phyloP scores from a whole-genome alignment of 2,888 invertebrate species.

The Dinocampus coccinellae region DNA sequence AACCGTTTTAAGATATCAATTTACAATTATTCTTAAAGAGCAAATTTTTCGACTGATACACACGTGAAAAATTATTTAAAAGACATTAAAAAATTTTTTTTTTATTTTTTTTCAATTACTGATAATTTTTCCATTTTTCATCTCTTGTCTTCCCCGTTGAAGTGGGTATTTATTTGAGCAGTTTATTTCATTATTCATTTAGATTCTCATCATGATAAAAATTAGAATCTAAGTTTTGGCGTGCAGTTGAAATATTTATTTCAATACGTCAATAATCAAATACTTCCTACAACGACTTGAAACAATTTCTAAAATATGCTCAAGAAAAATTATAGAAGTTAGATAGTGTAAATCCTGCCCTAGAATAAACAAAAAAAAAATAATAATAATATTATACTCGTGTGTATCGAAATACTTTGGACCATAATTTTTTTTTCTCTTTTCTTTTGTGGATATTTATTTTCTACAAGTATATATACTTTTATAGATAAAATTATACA shows the following conservation, averaged over 20 bases:
- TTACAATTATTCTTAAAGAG: slow-evolving; percentile 31
- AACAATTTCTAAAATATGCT: slow-evolving; percentile 67
- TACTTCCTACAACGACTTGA: slow-evolving; percentile 66
- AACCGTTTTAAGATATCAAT: slow-evolving; percentile 34
- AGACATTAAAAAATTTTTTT: too few relatives aligned
- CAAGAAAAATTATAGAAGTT: slow-evolving; percentile 64
- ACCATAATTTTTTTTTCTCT: slow-evolving; percentile 57
- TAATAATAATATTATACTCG: too few relatives aligned
- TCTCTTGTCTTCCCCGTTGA: slow-evolving; percentile 47
- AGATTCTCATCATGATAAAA: slow-evolving; percentile 15
- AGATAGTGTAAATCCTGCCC: slow-evolving; percentile 63
- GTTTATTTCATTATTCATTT: slow-evolving; percentile 16
- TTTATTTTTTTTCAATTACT: slow-evolving; percentile 30
- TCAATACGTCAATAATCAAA: slow-evolving; percentile 59
- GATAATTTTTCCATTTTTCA: slow-evolving; percentile 42
- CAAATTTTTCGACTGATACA: slow-evolving; percentile 20
- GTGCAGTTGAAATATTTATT: slow-evolving; percentile 63
- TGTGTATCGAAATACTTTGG: slow-evolving; percentile 60
- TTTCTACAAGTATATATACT: slow-evolving; percentile 61
- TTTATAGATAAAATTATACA: slow-evolving; percentile 52
- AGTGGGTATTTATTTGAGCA: slow-evolving; percentile 41
- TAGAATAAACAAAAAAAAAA: slow-evolving; percentile 53
- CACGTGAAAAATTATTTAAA: slow-evolving; percentile 25
- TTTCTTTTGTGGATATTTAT: slow-evolving; percentile 58
- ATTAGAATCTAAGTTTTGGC: slow-evolving; percentile 51